Evolutionary conservation across 2,888 invertebrate genomes (phyloP), one percentile per base, ranked within the genome.

Genomic region (Euzetes globulus): DNA sequence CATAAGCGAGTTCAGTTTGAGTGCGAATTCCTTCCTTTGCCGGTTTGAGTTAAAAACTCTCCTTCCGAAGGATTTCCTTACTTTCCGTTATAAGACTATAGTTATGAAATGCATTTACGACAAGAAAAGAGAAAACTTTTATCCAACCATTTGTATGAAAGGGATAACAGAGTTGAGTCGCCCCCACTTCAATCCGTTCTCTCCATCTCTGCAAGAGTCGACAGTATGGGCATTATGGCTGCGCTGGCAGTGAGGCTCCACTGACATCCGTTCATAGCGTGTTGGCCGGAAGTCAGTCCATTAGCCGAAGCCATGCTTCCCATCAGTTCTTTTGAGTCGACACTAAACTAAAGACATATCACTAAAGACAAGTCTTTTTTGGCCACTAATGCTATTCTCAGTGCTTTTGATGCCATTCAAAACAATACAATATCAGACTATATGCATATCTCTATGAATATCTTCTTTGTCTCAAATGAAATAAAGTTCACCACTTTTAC

Each of bases 251-350:
- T 33, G 29, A 63, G 65, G 63, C 73, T 65, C 60, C 63, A 63
- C 25, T 63, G 33, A 33, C 68, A 70, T 75, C 75, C 75, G 75
- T 68, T 73, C 41, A 70, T 68, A 73, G 70, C 55, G 19, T 15
- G 68, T 65, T 50, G 70, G 45, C 77, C 77, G 78, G 78, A 78
- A 77, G 76, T 75, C 50, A 76, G 75, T 78, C 78, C 78, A 78
- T 78, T 78, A 78, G 77, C 77, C 68, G 19, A 71, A 71, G 71
- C 72, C 72, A 52, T 47, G 58, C 58, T 58, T 55, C 55, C 72
- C 76, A 75, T 76, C 50, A 47, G 45, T 41, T 41, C 41, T 68
- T 68, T 41, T 37, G 13, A 41, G 3, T 68, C 68, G 27, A 68
- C 41, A 68, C 2, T 17, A 41, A 41, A 41, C 41, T 41, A 41